Conservation (phyloP, 1,140 invertebrate species). For the Zaprionus africanus region DNA sequence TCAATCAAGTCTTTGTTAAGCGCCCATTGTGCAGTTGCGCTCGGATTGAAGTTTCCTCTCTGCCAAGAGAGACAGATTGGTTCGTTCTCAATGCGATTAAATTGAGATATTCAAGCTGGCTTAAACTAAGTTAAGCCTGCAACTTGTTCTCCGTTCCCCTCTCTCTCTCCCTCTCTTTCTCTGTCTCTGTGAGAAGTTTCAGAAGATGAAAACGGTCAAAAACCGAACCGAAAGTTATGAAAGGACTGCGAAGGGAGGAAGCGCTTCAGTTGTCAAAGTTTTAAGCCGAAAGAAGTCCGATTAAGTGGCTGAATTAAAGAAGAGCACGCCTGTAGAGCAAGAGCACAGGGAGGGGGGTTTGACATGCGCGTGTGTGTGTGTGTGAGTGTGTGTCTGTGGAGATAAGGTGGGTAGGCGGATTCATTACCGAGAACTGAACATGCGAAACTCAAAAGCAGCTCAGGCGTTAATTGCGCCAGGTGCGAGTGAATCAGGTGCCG, state of each 20-base stretch:
- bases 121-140: not conserved
- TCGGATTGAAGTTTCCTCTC: too few relatives aligned
- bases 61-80: not conserved
- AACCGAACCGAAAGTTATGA: conserved; percentile 6
- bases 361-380: too few relatives aligned
- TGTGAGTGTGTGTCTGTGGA: too few relatives aligned
- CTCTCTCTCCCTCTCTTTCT: not conserved
- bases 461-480: conserved; percentile 37
- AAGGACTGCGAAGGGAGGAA: not conserved
- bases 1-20: too few relatives aligned
- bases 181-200: not conserved
- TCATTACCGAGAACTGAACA: not conserved
- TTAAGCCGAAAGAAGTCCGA: conserved; percentile 8
- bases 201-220: conserved; percentile 1
- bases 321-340: not conserved
- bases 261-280: not conserved
- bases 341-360: not conserved
- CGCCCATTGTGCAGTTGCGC: too few relatives aligned
- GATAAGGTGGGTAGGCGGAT: not conserved
- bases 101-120: not conserved
- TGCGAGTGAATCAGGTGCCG: conserved; percentile 21
- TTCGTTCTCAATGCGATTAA: not conserved
- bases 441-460: not conserved
- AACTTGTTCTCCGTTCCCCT: not conserved
- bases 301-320: conserved; percentile 8